Percentiles rank a stretch among this genome's conserved stretches.
Conservation (phyloP, 1,140 invertebrate genomes). For the Bicyclus anynana region DNA sequence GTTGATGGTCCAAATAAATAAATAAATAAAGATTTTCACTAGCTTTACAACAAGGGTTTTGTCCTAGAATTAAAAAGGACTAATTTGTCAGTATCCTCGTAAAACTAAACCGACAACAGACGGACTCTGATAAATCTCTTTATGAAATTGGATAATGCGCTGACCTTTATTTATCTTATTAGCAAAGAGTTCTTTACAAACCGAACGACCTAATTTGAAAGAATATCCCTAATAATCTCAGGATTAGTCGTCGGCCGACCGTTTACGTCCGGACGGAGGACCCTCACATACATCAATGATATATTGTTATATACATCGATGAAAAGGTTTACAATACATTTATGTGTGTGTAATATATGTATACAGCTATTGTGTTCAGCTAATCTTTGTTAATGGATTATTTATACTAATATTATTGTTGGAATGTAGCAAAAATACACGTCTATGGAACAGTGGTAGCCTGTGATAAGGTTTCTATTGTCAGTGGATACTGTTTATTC, state of each 20-base stretch:
- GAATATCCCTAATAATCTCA: slow-evolving; percentile 8
- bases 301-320: background rate
- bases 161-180: slow-evolving; percentile 4
- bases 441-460: too few relatives aligned
- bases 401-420: background rate
- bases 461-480: too few relatives aligned
- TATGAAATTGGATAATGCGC: background rate
- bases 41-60: too few relatives aligned
- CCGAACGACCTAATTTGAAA: slow-evolving; percentile 1
- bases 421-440: too few relatives aligned
- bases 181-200: slow-evolving; percentile 6
- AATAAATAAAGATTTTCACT: too few relatives aligned
- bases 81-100: too few relatives aligned
- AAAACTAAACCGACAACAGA: background rate
- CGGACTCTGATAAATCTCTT: background rate
- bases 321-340: background rate
- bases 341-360: background rate
- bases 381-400: slow-evolving; percentile 1
- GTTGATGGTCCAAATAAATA: too few relatives aligned
- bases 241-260: slow-evolving; percentile 1
- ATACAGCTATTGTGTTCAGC: background rate
- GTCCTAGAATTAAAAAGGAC: background rate
- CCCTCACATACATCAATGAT: slow-evolving; percentile 3
- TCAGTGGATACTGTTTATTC: too few relatives aligned
- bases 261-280: background rate